phyloP scores from a whole-genome alignment of 2,797 vertebrate species.

The Schizopygopsis malacanthus region DNA sequence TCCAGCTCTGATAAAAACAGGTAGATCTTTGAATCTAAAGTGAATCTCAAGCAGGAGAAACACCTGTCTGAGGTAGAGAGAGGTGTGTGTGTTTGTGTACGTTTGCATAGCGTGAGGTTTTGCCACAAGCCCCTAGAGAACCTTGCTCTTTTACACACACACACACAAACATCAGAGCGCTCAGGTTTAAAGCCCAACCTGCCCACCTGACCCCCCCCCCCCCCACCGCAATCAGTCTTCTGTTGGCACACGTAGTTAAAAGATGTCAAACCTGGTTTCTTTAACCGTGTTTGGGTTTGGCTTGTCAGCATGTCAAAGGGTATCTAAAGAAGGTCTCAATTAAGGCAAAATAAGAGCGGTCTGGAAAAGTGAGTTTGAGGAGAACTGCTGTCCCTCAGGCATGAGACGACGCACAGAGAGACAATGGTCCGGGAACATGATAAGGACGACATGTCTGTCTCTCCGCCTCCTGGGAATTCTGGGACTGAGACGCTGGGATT shows the following conservation, averaged over 20 bases:
- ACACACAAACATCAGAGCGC: conserved; percentile 69
- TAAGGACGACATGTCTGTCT: conserved; percentile 80
- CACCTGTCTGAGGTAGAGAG: conserved; percentile 48
- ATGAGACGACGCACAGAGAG: conserved; percentile 70
- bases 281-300: conserved; percentile 77
- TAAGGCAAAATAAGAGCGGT: conserved; percentile 72
- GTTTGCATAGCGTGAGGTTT: conserved; percentile 62
- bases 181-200: conserved; percentile 63
- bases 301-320: conserved; percentile 82
- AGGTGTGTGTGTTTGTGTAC: conserved; percentile 62
- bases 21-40: conserved; percentile 7
- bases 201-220: conserved; percentile 45
- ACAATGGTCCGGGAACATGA: conserved; percentile 79
- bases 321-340: conserved; percentile 86
- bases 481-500: conserved; percentile 82
- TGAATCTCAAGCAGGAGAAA: conserved; percentile 54
- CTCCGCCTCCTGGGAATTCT: conserved; percentile 83
- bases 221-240: conserved; percentile 78
- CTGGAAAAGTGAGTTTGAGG: conserved; percentile 68
- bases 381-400: conserved; percentile 72
- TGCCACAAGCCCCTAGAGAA: conserved; percentile 67
- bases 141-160: conserved; percentile 66
- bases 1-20: neutral
- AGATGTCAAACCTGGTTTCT: conserved; percentile 86
- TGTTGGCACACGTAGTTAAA: conserved; percentile 81